Evolutionary conservation across 1,140 invertebrate species (phyloP), one percentile per base, ranked within the genome.

Genomic region (Drosophila pseudoananassae): DNA sequence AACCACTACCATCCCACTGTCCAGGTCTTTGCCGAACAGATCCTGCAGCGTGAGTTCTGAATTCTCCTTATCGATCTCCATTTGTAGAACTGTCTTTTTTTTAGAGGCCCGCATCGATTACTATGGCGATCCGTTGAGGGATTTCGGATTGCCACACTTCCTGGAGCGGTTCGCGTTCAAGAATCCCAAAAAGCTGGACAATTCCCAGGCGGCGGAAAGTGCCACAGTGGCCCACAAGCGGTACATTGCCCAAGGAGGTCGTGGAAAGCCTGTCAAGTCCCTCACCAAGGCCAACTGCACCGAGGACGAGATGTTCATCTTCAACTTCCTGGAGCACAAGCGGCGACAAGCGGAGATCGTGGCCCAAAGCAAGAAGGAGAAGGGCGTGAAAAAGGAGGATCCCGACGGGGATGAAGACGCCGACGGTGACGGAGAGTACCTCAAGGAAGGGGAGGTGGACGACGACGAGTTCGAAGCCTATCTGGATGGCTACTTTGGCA

Each of bases 91-190:
- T 6, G 14, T 43, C 14, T 17, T 51, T 17, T 84, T 91, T 90
- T 12, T 79, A 96, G 95, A 94, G 31, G 93, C 94, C 92, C 77
- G 92, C 53, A 96, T 99, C 31, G 93, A 95, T 23, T 99, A 99
- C 88, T 94, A 94, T 55, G 98, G 98, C 0, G 97, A 99, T 93
- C 98, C 98, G 0, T 92, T 99, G 0, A 94, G 97, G 85, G 98
- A 99, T 92, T 98, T 99, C 85, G 96, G 96, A 0, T 92, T 97
- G 1, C 96, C 97, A 23, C 93, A 97, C 63, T 99, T 99, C 90
- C 92, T 99, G 9, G 98, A 99, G 90, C 93, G 98, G 58, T 99
- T 99, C 92, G 97, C 98, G 1, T 99, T 98, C 85, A 97, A 98
- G 92, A 99, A 99, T 93, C 98, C 98, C 0, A 99, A 99, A 92